Base-by-base conservation (phyloP, 2,113 vertebrate genomes). In the Neogobius melanostomus region DNA sequence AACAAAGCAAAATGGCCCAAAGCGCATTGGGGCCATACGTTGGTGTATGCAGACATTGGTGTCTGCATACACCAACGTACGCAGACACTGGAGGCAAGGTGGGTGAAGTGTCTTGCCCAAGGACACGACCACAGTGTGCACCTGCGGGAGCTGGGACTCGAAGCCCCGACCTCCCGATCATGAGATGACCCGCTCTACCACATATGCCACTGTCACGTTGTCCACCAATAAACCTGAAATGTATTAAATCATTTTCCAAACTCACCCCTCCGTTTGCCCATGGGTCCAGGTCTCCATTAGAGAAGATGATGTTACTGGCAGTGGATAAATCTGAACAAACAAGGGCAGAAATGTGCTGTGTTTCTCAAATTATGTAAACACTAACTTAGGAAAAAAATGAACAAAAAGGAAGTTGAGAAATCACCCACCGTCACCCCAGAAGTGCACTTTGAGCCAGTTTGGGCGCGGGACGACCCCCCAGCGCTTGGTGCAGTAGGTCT, bases 231-330 rank as follows among this genome's bases (percentile, higher is more conserved):
- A 36, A 36, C 28, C 28, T 2, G 28, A 53, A 53, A 10, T 17
- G 53, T 56, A 21, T 14, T 36, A 5, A 36, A 36, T 36, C 28
- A 50, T 49, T 49, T 21, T 6, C 6, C 36, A 48, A 6, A 17
- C 93, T 94, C 90, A 98, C 96, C 88, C 97, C 96, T 5, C 96
- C 96, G 1, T 96, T 93, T 5, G 96, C 95, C 97, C 97, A 99
- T 0, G 97, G 97, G 84, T 99, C 97, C 89, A 98, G 87, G 75
- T 98, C 93, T 42, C 97, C 97, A 0, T 99, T 99, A 62, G 96
- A 98, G 89, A 98, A 99, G 66, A 99, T 95, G 0, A 99, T 96
- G 88, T 97, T 98, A 91, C 93, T 97, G 74, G 95, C 91, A 0
- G 93, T 90, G 54, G 80, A 87, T 71, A 98, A 91, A 47, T 92